Base-by-base conservation (phyloP, 2,113 vertebrate species). In the Limnothrissa miodon region DNA sequence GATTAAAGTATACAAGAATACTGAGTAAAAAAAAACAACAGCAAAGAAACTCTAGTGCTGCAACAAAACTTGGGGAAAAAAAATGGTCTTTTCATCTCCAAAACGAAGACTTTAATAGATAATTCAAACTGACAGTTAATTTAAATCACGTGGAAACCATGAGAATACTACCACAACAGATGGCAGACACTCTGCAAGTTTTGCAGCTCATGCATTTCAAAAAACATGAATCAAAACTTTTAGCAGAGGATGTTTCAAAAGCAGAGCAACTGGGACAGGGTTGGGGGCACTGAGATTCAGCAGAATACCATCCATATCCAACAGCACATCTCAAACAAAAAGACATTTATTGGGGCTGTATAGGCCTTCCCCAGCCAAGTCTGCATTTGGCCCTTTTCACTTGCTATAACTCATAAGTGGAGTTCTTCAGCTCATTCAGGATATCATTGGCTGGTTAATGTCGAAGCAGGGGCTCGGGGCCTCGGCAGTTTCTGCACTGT, bases 401-500 rank as follows among this genome's bases (percentile, higher is more conserved):
- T 36, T 1, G 33, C 29, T 29, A 39, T 74, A 9, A 17, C 33
- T 39, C 66, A 74, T 39, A 36, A 4, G 66, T 33, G 4, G 19
- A 56, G 29, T 13, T 74, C 66, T 74, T 74, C 66, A 74, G 33
- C 29, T 74, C 66, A 74, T 74, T 74, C 66, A 74, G 13, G 66
- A 74, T 74, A 36, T 74, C 25, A 39, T 74, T 74, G 29, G 66
- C 29, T 36, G 66, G 10, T 4, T 74, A 1, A 74, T 74, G 66
- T 74, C 66, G 15, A 10, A 74, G 66, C 33, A 0, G 66, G 53
- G 66, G 11, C 29, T 36, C 19, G 66, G 66, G 66, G 66, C 33
- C 29, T 15, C 66, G 13, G 25, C 13, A 4, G 29, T 2, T 66
- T 8, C 25, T 15, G 11, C 11, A 2, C 33, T 36, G 33, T 74